phyloP scores from a whole-genome alignment of 2,888 invertebrate species.

The Ptycholaimellus sp. region DNA sequence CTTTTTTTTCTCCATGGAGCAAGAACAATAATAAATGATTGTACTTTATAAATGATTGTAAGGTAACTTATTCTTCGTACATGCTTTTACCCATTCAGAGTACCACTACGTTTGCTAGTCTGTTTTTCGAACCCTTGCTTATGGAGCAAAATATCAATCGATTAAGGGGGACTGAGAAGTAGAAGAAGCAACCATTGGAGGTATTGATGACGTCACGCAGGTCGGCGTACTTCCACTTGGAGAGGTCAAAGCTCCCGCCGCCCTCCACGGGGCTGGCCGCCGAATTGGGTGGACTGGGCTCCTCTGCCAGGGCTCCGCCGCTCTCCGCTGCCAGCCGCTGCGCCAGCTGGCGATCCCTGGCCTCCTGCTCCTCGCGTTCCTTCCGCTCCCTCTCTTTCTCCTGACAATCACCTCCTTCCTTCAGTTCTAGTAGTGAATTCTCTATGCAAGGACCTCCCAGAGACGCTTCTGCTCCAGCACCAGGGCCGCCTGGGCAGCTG shows the following conservation, averaged over 20 bases:
- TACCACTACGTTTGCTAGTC: too few relatives aligned
- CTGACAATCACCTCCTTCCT: background rate
- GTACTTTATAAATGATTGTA: too few relatives aligned
- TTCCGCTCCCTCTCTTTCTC: slow-evolving; percentile 2
- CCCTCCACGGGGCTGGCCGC: background rate
- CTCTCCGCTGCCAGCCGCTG: slow-evolving; percentile 56
- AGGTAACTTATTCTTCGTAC: background rate
- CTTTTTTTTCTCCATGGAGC: too few relatives aligned
- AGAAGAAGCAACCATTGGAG: slow-evolving; percentile 41
- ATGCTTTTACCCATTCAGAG: too few relatives aligned
- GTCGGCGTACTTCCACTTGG: slow-evolving; percentile 94
- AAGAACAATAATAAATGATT: too few relatives aligned
- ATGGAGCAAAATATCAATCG: too few relatives aligned
- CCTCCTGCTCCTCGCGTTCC: slow-evolving; percentile 50
- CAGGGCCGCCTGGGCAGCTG: too few relatives aligned
- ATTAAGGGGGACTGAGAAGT: too few relatives aligned
- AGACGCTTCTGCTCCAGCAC: slow-evolving; percentile 3
- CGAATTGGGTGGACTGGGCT: background rate
- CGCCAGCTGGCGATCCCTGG: slow-evolving; percentile 76
- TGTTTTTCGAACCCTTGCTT: too few relatives aligned
- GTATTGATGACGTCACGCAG: slow-evolving; percentile 90
- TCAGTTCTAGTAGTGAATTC: slow-evolving; percentile 1
- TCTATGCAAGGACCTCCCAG: too few relatives aligned
- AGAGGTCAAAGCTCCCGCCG: slow-evolving; percentile 53
- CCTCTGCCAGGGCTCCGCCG: background rate